Evolutionary conservation across 1,140 invertebrate genomes (phyloP).

Genomic region (Cydia amplana): DNA sequence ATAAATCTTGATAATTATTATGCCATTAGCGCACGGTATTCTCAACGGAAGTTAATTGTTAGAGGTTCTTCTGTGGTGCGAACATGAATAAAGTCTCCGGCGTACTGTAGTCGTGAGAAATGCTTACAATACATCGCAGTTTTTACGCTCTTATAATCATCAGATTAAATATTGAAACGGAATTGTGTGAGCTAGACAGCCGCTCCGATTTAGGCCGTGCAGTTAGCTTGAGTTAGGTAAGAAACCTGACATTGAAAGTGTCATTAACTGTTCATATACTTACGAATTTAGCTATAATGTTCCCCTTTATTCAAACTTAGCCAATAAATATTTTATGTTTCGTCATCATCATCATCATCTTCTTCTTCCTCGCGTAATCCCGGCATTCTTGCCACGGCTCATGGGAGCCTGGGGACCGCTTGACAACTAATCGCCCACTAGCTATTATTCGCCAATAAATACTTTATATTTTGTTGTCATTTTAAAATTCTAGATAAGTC

Average conservation of each 20-base stretch:
- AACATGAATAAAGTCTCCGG: slow-evolving; percentile 61
- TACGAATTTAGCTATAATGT: not conserved
- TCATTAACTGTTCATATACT: slow-evolving; percentile 1
- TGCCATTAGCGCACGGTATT: slow-evolving; percentile 54
- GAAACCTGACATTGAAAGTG: not conserved
- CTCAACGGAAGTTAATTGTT: slow-evolving; percentile 64
- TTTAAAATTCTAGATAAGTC: not conserved
- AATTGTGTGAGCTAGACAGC: slow-evolving; percentile 36
- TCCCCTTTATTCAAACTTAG: too few relatives aligned
- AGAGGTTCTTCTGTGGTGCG: slow-evolving; percentile 43
- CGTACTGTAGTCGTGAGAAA: slow-evolving; percentile 55
- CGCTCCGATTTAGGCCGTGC: slow-evolving; percentile 2
- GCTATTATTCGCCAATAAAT: too few relatives aligned
- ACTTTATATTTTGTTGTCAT: not conserved
- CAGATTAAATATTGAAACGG: slow-evolving; percentile 45
- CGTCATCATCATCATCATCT: too few relatives aligned
- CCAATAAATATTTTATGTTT: too few relatives aligned
- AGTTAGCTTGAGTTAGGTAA: slow-evolving; percentile 12
- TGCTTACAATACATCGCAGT: slow-evolving; percentile 34
- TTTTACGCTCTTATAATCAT: slow-evolving; percentile 46
- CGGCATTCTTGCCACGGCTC: too few relatives aligned
- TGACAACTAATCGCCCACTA: too few relatives aligned
- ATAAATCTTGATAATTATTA: slow-evolving; percentile 55
- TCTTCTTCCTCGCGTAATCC: too few relatives aligned
- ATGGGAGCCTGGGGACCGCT: too few relatives aligned